Base-by-base conservation (phyloP, 1,140 invertebrate species). In the Dendroctonus valens region DNA sequence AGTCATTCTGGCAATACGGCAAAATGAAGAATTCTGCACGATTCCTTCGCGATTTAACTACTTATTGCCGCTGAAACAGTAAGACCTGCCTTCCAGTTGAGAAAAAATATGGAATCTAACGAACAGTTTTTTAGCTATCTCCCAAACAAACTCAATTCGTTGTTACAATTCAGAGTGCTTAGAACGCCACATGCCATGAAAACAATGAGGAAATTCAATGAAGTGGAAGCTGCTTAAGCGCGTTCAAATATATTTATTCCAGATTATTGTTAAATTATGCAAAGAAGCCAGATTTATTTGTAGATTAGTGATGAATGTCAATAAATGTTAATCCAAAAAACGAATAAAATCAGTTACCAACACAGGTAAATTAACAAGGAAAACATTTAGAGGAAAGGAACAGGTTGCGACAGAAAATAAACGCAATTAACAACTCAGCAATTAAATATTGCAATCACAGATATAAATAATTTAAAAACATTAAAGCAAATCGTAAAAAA, bases 401-500 rank as follows among this genome's bases (percentile, higher is more conserved):
- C 3, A n/a, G 12, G 9, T 46, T 46, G n/a, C n/a, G 44, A 46
- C 44, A 46, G 2, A 46, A 46, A 46, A 46, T n/a, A 46, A 46
- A 46, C 44, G 9, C 9, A 11, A 46, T 11, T 46, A 9, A 46
- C 12, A 46, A 46, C 44, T 11, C 44, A 11, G 2, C 2, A 46
- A 11, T 46, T 46, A 4, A 26, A 26, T 26, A 26, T 26, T 26
- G 26, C 26, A 3, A 26, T 26, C 26, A 26, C 26, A 26, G 26
- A 26, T 26, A 26, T 26, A 26, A 26, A 26, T 26, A 26, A 3
- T 37, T 26, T 39, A 41, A 14, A 44, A 59, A 46, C 46, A 49
- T 87, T 84, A 96, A 69, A 97, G 83, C 71, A 97, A 83, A 84
- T 97, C 94, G 79, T 94, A 97, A 79, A 98, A 98, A 79, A 94